Percentiles rank a stretch among this genome's conserved stretches.
These are phyloP conservation scores for Lordiphosa stackelbergi DNA, from an alignment of 1,140 invertebrate species.

Conservation along the genomic window DNA sequence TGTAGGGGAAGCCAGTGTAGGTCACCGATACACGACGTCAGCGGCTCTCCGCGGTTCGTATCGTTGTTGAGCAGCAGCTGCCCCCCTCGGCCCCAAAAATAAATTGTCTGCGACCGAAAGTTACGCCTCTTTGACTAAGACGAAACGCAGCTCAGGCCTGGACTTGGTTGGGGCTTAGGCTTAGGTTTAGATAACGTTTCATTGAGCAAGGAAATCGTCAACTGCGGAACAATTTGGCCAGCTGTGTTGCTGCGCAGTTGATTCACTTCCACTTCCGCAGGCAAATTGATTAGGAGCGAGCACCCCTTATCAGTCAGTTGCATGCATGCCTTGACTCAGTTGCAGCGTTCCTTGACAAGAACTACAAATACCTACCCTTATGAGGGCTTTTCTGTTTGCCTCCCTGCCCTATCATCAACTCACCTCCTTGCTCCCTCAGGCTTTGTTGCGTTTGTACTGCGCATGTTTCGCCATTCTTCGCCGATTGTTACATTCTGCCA, in stretches of 20 bases:
- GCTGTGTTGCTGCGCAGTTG: constrained; percentile 50
- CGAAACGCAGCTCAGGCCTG: constrained; percentile 23
- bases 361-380: constrained; percentile 12
- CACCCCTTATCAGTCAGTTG: constrained; percentile 36
- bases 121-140: constrained; percentile 21
- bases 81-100: constrained; percentile 11
- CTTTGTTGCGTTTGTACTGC: constrained; percentile 29
- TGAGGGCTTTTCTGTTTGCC: constrained; percentile 29
- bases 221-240: constrained; percentile 22
- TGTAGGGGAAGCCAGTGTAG: constrained; percentile 55
- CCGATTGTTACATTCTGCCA: constrained; percentile 30
- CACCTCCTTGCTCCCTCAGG: too few species aligned
- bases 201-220: too few species aligned
- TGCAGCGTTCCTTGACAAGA: neutral
- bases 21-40: constrained; percentile 50
- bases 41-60: constrained; percentile 17
- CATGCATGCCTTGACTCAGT: constrained; percentile 1
- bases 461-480: constrained; percentile 57
- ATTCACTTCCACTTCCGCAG: constrained; percentile 42
- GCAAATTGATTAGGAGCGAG: constrained; percentile 47
- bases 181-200: constrained; percentile 1
- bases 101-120: constrained; percentile 30
- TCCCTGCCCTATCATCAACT: constrained; percentile 12
- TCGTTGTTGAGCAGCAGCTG: neutral
- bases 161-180: neutral